Base-by-base conservation (phyloP, 2,113 vertebrate species). In the Nerophis ophidion region DNA sequence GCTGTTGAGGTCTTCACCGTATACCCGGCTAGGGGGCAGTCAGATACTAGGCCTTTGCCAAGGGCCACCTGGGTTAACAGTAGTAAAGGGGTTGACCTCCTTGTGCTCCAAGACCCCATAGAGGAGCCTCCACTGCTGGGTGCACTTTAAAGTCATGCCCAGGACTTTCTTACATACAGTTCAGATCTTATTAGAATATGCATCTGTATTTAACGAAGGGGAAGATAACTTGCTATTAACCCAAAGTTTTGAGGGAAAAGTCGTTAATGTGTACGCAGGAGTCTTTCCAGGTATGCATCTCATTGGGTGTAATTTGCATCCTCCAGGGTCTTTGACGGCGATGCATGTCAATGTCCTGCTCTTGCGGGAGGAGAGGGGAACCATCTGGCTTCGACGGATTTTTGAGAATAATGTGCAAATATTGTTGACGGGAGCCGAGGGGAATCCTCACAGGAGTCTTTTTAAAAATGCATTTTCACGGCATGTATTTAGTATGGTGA, bases 341-440 rank as follows among this genome's bases (percentile, higher is more conserved):
- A 67, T 68, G 61, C 64, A 60, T 75, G 74, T 75, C 72, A 78
- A 59, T 81, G 73, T 81, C 66, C 75, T 71, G 72, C 68, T 80
- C 71, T 61, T 72, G 68, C 64, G 65, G 65, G 70, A 78, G 54
- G 50, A 57, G 66, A 74, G 53, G 54, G 36, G 69, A 69, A 79
- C 75, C 77, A 81, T 85, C 72, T 81, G 81, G 72, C 68, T 77
- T 59, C 46, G 63, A 74, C 14, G 51, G 33, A 72, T 65, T 51
- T 71, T 54, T 65, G 79, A 75, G 71, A 70, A 71, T 71, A 77
- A 76, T 62, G 71, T 74, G 71, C 75, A 80, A 77, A 80, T 70
- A 65, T 49, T 72, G 63, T 65, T 12, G 59, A 76, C 60, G 13
- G 69, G 48, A 56, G 74, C 72, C 66, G 61, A 70, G 63, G 74